phyloP scores from a whole-genome alignment of 2,797 vertebrate genomes.

The Eulemur mongoz region DNA sequence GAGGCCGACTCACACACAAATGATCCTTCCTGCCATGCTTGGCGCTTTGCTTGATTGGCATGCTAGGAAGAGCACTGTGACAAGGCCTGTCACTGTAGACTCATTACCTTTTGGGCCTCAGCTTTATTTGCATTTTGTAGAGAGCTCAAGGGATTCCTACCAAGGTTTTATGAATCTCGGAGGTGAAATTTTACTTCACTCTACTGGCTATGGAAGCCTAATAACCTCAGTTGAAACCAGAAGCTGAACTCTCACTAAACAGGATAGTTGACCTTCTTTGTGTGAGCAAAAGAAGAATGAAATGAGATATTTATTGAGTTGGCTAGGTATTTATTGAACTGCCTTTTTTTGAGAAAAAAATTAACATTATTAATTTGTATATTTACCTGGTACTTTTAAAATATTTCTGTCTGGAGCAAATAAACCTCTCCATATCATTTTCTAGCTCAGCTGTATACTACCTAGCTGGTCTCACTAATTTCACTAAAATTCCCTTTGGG shows the following conservation, averaged over 20 bases:
- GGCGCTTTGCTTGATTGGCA: neutral
- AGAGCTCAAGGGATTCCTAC: neutral
- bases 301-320: neutral
- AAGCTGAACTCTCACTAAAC: neutral
- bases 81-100: neutral
- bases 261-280: neutral
- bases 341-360: neutral
- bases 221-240: neutral
- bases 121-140: neutral
- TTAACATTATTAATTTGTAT: neutral
- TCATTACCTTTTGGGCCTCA: neutral
- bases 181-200: neutral
- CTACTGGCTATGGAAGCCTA: neutral
- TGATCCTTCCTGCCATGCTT: neutral
- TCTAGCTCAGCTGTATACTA: neutral
- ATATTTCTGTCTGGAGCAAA: neutral
- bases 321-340: neutral
- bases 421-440: neutral
- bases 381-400: slow-evolving; percentile 3
- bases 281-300: neutral
- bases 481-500: slow-evolving; percentile 38
- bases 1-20: neutral
- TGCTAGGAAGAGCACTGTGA: neutral
- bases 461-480: neutral
- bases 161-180: neutral